A percentile compares a stretch with the other conserved stretches of the same genome.
Evolutionary conservation across 2,113 vertebrate species (phyloP).

Genomic region (Peromyscus polionotus): DNA sequence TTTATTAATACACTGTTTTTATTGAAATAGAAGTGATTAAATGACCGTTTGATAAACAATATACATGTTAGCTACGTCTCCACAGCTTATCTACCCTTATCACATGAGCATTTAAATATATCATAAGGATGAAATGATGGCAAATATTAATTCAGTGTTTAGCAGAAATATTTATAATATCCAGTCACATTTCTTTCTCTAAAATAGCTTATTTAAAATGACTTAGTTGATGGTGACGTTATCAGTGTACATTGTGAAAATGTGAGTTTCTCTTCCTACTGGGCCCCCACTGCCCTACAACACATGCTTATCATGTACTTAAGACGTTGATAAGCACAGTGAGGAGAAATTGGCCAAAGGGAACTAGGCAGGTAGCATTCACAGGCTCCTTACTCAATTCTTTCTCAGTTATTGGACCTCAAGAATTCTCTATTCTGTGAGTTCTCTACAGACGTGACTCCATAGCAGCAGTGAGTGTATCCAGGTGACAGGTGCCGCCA

Average conservation of each 20-base stretch:
- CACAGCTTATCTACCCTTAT: neutral
- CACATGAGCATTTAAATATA: neutral
- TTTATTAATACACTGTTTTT: neutral
- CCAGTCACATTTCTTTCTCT: neutral
- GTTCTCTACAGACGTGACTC: neutral
- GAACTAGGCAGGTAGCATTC: neutral
- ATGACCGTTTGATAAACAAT: neutral
- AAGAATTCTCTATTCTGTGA: neutral
- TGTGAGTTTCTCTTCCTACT: neutral
- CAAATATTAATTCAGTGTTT: neutral
- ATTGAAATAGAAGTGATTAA: constrained; percentile 32
- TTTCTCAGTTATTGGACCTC: neutral
- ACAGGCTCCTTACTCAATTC: neutral
- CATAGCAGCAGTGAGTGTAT: fast-evolving
- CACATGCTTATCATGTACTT: neutral
- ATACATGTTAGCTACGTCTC: neutral
- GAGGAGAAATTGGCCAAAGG: neutral
- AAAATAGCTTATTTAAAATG: neutral
- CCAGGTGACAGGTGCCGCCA: neutral
- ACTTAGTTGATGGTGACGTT: neutral
- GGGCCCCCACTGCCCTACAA: fast-evolving
- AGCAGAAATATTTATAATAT: neutral
- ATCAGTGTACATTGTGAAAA: neutral
- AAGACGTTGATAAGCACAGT: neutral
- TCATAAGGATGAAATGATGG: neutral